Base-by-base conservation (phyloP, 2,888 invertebrate genomes). In the Embidobia sp. region DNA sequence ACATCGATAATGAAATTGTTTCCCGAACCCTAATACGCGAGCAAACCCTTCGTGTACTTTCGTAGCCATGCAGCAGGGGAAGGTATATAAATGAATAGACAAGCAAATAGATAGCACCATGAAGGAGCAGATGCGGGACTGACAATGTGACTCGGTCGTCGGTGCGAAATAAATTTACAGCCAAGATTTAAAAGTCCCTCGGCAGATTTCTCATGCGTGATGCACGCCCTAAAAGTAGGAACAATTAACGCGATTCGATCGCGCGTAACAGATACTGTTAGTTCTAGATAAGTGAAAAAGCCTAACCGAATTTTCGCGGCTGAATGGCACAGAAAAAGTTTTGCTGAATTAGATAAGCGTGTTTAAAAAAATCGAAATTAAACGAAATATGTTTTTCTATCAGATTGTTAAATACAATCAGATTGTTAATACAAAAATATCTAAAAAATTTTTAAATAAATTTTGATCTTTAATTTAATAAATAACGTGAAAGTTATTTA, bases 1-100 rank as follows among this genome's bases (percentile, higher is more conserved):
- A 88, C 85, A 86, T 86, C 85, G 87, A 88, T 89, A 89, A 89
- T 88, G 89, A 89, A 89, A 89, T 89, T 87, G 87, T 82, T 82
- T 82, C 79, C 79, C 82, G 81, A 75, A 80, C 85, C 84, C 82
- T 85, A 85, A 86, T 85, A 84, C 83, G 84, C 84, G 83, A 84
- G 81, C 84, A 82, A 84, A 84, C 84, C 83, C 83, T 79, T 83
- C 77, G 79, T 81, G 49, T 46, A 48, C 57, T 55, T 49, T 66
- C 51, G 40, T 59, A 57, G 35, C 26, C 27, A 22, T 29, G 49
- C 46, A 40, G 29, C 53, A 46, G 61, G 69, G 57, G 26, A 77
- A 61, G 42, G 27, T 35, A 35, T 29, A 66, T 57, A 69, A 59
- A 69, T 69, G 73, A 42, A 67, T 73, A 69, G 73, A 73, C 69